A percentile compares a stretch with the other conserved stretches of the same genome.
Evolutionary conservation across 2,797 vertebrate species (phyloP).

Genomic region (Ceyx erithaca): DNA sequence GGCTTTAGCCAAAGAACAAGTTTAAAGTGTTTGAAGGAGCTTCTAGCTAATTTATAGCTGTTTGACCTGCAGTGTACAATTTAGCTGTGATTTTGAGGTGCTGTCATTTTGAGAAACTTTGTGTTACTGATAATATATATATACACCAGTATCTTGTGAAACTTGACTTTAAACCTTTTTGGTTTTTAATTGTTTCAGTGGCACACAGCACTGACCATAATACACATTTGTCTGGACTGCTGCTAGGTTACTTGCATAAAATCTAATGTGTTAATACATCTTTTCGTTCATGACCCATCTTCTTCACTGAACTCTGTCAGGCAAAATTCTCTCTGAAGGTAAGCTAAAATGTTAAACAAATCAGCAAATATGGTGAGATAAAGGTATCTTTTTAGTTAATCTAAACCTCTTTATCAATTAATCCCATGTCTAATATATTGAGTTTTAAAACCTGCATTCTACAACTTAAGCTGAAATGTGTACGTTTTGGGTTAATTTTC

Average conservation of each 20-base stretch:
- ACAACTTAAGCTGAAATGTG: neutral
- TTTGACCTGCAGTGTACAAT: neutral
- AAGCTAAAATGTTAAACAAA: neutral
- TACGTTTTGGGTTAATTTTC: constrained; percentile 2
- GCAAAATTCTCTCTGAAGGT: neutral
- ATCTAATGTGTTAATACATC: neutral
- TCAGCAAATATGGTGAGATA: neutral
- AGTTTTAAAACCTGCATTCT: neutral
- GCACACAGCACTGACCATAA: neutral
- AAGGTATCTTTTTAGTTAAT: neutral
- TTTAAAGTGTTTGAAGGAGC: neutral
- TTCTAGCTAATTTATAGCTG: neutral
- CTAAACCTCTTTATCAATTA: neutral
- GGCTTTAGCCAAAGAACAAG: neutral
- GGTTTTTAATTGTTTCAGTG: neutral
- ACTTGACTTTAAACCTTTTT: neutral
- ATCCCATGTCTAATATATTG: neutral
- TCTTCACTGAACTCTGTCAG: neutral
- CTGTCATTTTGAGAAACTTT: neutral
- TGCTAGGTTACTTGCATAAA: neutral
- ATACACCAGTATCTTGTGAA: neutral
- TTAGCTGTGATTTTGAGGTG: neutral
- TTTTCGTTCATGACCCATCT: neutral
- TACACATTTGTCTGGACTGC: neutral
- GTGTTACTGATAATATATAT: neutral